Evolutionary conservation across 2,797 vertebrate genomes (phyloP).

Genomic region (Eospalax fontanierii): DNA sequence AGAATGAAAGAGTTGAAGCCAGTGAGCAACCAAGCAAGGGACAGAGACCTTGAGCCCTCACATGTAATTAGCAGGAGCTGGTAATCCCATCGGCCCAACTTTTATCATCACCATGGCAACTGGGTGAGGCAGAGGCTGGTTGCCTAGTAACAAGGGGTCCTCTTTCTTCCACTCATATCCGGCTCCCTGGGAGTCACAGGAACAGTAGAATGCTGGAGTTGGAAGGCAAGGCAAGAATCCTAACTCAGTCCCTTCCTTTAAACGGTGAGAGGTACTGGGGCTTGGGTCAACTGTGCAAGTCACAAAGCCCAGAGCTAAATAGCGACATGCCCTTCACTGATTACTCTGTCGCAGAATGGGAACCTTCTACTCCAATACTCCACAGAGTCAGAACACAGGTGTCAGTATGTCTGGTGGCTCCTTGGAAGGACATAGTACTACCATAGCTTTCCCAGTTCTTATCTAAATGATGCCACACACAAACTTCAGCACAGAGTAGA

Average conservation of each 20-base stretch:
- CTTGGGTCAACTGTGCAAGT: background rate
- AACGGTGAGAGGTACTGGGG: background rate
- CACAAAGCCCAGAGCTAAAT: background rate
- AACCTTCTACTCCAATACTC: background rate
- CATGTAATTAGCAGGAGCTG: conserved; percentile 82
- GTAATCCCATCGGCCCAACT: conserved; percentile 85
- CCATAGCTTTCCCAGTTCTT: too few relatives aligned
- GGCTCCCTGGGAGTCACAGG: conserved; percentile 72
- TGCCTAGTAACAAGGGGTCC: conserved; percentile 85
- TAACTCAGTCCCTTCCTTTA: conserved; percentile 28
- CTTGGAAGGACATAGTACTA: background rate
- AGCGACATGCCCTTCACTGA: background rate
- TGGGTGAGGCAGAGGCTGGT: conserved; percentile 82
- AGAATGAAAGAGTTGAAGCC: conserved; percentile 66
- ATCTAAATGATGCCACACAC: background rate
- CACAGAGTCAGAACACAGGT: background rate
- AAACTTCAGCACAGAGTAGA: background rate
- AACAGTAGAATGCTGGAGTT: conserved; percentile 69
- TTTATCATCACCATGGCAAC: conserved; percentile 84
- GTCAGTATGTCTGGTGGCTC: background rate
- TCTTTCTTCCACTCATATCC: conserved; percentile 77
- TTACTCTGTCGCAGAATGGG: background rate
- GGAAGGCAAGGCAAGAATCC: conserved; percentile 63
- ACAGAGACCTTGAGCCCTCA: conserved; percentile 79
- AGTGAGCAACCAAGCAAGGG: conserved; percentile 71